A percentile compares a stretch with the other conserved stretches of the same genome.
These are phyloP conservation scores for Ciconia boyciana DNA, from an alignment of 2,113 vertebrate genomes.

Conservation along the genomic window DNA sequence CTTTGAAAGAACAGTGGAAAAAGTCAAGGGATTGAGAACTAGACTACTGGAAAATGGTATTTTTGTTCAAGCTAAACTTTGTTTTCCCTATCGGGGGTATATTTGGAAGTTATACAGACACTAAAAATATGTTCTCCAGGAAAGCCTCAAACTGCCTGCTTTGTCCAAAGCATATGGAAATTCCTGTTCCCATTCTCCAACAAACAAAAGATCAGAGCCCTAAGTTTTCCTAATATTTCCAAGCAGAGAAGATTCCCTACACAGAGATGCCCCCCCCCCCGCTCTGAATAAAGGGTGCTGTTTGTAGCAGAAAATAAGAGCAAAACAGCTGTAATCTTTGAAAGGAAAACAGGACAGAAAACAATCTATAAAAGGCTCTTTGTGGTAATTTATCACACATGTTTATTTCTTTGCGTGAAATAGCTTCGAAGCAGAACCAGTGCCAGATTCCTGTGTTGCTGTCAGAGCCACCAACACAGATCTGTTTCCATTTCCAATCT, in stretches of 20 bases:
- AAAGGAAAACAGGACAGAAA: constrained; percentile 56
- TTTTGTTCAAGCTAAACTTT: constrained; percentile 13
- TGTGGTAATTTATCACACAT: constrained; percentile 67
- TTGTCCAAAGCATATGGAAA: constrained; percentile 13
- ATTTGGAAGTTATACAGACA: not conserved
- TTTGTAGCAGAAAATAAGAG: constrained; percentile 24
- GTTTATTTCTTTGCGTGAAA: constrained; percentile 57
- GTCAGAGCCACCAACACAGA: constrained; percentile 60
- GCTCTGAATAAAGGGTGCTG: not conserved
- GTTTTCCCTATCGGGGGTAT: not conserved
- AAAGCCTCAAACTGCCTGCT: not conserved
- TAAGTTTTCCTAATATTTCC: not conserved
- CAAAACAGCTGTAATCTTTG: constrained; percentile 56
- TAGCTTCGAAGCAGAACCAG: not conserved
- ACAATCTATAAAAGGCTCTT: constrained; percentile 66
- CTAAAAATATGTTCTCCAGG: not conserved
- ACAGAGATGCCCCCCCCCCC: not conserved
- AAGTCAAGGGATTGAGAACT: not conserved
- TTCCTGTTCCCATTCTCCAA: not conserved
- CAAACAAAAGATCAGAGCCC: constrained; percentile 10
- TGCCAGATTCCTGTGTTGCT: constrained; percentile 47
- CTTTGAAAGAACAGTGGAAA: not conserved
- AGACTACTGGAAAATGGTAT: not conserved
- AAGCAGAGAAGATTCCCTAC: not conserved
- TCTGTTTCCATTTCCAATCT: constrained; percentile 57